phyloP scores from a whole-genome alignment of 2,797 vertebrate genomes.

The Gila robusta region DNA sequence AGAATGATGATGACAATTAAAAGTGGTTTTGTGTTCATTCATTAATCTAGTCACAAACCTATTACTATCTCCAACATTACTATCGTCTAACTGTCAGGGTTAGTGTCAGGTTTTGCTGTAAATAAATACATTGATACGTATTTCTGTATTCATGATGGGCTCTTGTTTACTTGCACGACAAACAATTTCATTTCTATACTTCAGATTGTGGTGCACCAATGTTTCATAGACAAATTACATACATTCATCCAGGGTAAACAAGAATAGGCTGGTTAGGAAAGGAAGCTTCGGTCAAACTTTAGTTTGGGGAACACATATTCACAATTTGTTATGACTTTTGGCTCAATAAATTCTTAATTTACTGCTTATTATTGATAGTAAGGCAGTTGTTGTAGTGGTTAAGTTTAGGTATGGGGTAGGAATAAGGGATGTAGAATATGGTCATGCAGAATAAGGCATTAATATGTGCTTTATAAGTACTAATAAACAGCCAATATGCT shows the following conservation, averaged over 20 bases:
- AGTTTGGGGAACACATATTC: too few relatives aligned
- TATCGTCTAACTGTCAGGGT: constrained; percentile 50
- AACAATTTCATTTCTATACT: neutral
- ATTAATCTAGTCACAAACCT: neutral
- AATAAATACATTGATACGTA: constrained; percentile 73
- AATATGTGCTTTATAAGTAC: neutral
- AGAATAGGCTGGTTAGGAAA: neutral
- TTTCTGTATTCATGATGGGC: neutral
- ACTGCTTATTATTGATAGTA: neutral
- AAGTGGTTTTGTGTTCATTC: neutral
- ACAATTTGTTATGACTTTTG: neutral
- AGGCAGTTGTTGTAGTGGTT: neutral
- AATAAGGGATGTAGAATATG: neutral
- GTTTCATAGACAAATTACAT: neutral
- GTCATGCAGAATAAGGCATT: neutral
- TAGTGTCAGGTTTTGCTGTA: constrained; percentile 63
- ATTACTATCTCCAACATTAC: neutral
- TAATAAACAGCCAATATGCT: neutral
- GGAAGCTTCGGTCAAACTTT: neutral
- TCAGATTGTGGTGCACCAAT: neutral
- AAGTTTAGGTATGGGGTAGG: neutral
- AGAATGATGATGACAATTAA: neutral
- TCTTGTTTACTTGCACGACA: too few relatives aligned
- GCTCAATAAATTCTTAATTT: neutral
- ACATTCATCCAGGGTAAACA: neutral